Evolutionary conservation across 2,797 vertebrate genomes (phyloP).

Genomic region (Onychomys torridus): DNA sequence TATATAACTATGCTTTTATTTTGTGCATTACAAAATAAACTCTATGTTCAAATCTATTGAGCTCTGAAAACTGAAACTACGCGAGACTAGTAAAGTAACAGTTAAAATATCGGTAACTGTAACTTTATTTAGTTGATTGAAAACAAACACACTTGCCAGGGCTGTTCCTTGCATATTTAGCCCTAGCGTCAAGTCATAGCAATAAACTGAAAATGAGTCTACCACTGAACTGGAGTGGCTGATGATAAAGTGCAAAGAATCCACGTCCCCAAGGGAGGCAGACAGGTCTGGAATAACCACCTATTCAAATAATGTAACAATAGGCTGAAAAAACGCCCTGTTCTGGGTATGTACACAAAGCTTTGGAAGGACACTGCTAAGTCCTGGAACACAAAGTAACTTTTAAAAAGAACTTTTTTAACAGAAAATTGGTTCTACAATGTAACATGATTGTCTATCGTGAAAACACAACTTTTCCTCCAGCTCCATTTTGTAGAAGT

Average conservation of each 20-base stretch:
- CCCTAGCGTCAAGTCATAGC: not conserved
- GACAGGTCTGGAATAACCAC: constrained; percentile 14
- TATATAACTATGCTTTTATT: constrained; percentile 8
- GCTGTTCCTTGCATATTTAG: constrained; percentile 25
- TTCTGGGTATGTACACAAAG: constrained; percentile 5
- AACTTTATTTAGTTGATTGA: constrained; percentile 8
- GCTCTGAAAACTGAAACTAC: not conserved
- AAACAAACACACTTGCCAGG: not conserved
- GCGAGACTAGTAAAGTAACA: not conserved
- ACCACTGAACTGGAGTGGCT: not conserved
- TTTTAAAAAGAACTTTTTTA: constrained; percentile 31
- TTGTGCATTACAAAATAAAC: constrained; percentile 25
- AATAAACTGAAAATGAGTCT: not conserved
- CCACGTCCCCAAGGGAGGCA: not conserved
- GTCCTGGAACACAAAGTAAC: not conserved
- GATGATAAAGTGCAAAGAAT: constrained; percentile 25
- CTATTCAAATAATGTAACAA: constrained; percentile 5
- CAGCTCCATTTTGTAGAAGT: constrained; percentile 17
- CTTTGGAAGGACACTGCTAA: constrained; percentile 9
- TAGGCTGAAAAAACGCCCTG: not conserved
- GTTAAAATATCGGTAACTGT: constrained; percentile 18
- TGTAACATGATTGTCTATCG: not conserved
- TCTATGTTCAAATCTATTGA: constrained; percentile 19
- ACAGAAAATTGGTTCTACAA: constrained; percentile 36
- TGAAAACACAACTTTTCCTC: constrained; percentile 23